phyloP scores from a whole-genome alignment of 2,888 invertebrate genomes.

The Lysandra bellargus region DNA sequence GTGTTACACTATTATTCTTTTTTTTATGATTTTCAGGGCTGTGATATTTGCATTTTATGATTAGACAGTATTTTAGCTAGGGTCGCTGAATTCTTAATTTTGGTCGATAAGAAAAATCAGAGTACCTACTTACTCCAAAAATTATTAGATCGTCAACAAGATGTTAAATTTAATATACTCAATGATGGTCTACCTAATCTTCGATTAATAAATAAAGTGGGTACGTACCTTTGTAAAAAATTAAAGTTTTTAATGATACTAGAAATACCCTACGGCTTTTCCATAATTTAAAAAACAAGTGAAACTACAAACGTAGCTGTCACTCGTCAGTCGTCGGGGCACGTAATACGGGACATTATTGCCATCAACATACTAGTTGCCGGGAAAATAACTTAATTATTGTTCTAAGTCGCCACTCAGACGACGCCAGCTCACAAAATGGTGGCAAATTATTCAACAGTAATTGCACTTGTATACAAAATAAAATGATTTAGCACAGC shows the following conservation, averaged over 20 bases:
- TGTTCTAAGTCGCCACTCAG: constrained; percentile 46
- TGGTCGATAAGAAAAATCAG: not conserved
- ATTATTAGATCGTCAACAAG: too few species aligned
- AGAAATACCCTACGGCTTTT: not conserved
- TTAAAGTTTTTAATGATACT: not conserved
- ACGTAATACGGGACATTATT: constrained; percentile 37
- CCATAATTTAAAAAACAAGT: not conserved
- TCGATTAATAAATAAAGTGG: too few species aligned
- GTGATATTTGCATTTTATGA: not conserved
- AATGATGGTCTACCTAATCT: too few species aligned
- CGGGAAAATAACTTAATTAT: constrained; percentile 61
- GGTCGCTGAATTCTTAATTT: not conserved
- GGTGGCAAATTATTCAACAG: constrained; percentile 30
- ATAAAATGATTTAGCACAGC: not conserved
- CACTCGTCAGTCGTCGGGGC: not conserved
- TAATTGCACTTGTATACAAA: constrained; percentile 23
- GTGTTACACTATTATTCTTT: constrained; percentile 39
- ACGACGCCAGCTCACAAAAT: constrained; percentile 17
- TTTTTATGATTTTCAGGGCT: constrained; percentile 35
- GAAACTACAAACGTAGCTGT: constrained; percentile 21
- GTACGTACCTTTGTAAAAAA: too few species aligned
- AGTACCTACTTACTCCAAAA: not conserved
- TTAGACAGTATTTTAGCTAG: not conserved
- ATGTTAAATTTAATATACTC: too few species aligned
- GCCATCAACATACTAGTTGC: constrained; percentile 54